These are phyloP conservation scores for Dryococelus australis DNA, from an alignment of 2,888 invertebrate genomes.

Conservation along the genomic window DNA sequence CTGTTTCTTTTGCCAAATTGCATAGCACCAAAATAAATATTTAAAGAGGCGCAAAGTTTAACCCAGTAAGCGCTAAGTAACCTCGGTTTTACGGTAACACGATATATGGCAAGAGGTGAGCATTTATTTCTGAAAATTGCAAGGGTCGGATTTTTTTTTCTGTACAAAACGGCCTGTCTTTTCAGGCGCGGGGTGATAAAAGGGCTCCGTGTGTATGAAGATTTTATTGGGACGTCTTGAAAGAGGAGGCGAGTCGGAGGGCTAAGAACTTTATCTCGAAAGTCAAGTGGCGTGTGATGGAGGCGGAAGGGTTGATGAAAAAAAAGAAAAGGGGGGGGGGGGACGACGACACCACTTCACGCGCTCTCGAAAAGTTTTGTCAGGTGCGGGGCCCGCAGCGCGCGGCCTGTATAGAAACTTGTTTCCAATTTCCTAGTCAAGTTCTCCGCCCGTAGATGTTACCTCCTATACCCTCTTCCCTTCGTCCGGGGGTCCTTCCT, in stretches of 20 bases:
- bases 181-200: not conserved
- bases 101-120: too few relatives aligned
- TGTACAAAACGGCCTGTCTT: too few relatives aligned
- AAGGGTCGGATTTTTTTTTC: too few relatives aligned
- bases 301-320: not conserved
- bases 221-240: not conserved
- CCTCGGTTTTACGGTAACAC: too few relatives aligned
- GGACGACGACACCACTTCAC: conserved; percentile 11
- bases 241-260: too few relatives aligned
- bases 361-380: not conserved
- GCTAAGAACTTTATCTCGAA: not conserved
- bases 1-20: too few relatives aligned
- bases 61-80: too few relatives aligned
- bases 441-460: not conserved
- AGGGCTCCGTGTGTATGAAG: not conserved
- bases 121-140: too few relatives aligned
- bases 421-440: conserved; percentile 16
- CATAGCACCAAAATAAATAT: too few relatives aligned
- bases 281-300: not conserved
- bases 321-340: not conserved
- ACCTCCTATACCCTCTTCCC: not conserved
- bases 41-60: too few relatives aligned
- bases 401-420: not conserved
- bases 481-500: not conserved
- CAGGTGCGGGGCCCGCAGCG: not conserved